Conservation (phyloP, 2,113 vertebrate species). For the Myanophis thanlyinensis region DNA sequence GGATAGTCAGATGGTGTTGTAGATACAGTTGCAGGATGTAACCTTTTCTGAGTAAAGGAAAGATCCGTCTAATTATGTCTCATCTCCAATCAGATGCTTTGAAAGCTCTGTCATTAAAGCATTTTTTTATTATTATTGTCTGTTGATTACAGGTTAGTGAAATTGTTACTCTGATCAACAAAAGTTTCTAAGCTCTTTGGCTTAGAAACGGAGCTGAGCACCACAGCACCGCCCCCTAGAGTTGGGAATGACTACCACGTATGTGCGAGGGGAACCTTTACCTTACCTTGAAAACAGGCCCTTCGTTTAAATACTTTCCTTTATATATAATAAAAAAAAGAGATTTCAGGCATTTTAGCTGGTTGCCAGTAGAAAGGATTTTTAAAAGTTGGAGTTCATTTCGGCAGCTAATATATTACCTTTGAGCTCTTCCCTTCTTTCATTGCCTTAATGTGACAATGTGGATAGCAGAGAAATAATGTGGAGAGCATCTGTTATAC, state of each 20-base stretch:
- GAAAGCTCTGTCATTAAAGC: neutral
- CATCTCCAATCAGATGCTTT: neutral
- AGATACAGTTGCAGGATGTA: neutral
- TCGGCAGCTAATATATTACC: neutral
- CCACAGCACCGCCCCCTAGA: too few relatives aligned
- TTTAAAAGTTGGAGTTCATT: neutral
- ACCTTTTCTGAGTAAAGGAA: neutral
- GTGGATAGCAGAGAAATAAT: too few relatives aligned
- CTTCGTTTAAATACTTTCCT: too few relatives aligned
- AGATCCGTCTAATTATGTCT: neutral
- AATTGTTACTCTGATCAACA: neutral
- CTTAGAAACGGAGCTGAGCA: too few relatives aligned
- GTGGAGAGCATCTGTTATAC: neutral
- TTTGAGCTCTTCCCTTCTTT: neutral
- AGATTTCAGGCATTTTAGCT: neutral
- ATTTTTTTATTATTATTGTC: neutral
- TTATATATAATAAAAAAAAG: neutral
- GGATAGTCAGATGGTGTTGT: neutral
- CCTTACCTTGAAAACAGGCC: neutral
- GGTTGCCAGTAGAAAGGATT: neutral
- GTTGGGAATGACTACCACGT: too few relatives aligned
- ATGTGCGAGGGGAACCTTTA: too few relatives aligned
- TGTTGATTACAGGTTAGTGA: neutral
- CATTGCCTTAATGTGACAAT: neutral
- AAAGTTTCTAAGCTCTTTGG: too few relatives aligned